phyloP scores from a whole-genome alignment of 1,140 invertebrate species.

The Galendromus occidentalis region DNA sequence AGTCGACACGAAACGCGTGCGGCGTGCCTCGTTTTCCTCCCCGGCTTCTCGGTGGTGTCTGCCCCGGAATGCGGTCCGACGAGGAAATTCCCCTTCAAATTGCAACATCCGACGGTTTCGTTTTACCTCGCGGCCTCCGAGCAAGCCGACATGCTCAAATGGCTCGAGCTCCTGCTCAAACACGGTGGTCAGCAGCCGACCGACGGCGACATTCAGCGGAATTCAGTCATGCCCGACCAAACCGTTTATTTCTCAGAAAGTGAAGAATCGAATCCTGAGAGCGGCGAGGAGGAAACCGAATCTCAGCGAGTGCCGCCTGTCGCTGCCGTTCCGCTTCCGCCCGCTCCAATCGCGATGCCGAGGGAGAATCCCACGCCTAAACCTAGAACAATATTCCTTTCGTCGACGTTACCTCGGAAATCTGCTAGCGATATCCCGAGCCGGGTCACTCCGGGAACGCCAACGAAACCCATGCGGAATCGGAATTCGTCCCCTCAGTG shows the following conservation, averaged over 20 bases:
- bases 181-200: neutral
- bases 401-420: slow-evolving; percentile 2
- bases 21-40: neutral
- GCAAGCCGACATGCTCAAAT: neutral
- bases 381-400: slow-evolving; percentile 1
- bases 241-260: slow-evolving; percentile 3
- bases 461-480: neutral
- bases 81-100: neutral
- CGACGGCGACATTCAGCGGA: neutral
- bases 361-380: slow-evolving; percentile 1
- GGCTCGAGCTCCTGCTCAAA: neutral
- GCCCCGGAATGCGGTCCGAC: neutral
- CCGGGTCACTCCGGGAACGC: neutral
- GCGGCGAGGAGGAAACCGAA: slow-evolving; percentile 1
- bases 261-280: slow-evolving; percentile 4
- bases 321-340: too few relatives aligned
- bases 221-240: slow-evolving; percentile 6
- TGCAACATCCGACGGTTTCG: neutral
- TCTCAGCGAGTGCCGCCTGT: too few relatives aligned
- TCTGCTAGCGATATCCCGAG: neutral
- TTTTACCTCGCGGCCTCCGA: neutral
- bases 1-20: neutral
- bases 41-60: neutral
- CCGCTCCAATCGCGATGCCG: neutral
- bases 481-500: neutral